These are phyloP conservation scores for Gopherus flavomarginatus DNA, from an alignment of 2,113 vertebrate genomes.

Conservation along the genomic window DNA sequence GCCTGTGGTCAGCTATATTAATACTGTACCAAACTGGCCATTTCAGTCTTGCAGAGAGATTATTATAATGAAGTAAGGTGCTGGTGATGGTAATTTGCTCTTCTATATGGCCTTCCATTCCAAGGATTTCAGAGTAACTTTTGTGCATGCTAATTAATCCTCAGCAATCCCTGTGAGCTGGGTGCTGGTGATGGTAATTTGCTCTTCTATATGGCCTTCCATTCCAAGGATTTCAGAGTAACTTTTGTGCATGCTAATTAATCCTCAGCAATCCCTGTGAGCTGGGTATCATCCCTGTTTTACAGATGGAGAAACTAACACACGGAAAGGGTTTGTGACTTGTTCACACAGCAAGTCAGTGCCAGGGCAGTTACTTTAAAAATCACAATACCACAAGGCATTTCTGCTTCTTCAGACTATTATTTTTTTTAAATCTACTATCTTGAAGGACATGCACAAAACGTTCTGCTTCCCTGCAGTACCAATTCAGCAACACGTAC, in stretches of 20 bases:
- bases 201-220: neutral
- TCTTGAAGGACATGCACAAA: rapidly evolving
- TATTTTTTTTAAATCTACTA: neutral
- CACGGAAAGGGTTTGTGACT: neutral
- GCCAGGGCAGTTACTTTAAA: neutral
- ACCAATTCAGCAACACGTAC: neutral
- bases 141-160: neutral
- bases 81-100: neutral
- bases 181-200: neutral
- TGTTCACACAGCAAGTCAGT: neutral
- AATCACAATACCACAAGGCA: neutral
- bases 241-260: neutral
- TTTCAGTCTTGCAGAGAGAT: neutral
- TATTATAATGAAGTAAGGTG: neutral
- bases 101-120: neutral
- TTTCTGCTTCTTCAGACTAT: neutral
- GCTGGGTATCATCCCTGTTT: neutral
- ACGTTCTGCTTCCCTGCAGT: rapidly evolving
- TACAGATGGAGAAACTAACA: neutral
- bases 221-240: neutral
- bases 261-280: neutral
- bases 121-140: neutral
- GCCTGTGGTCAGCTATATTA: neutral
- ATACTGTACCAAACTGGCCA: neutral
- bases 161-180: neutral